Conservation (phyloP, 2,888 invertebrate species). For the Tipula unca region DNA sequence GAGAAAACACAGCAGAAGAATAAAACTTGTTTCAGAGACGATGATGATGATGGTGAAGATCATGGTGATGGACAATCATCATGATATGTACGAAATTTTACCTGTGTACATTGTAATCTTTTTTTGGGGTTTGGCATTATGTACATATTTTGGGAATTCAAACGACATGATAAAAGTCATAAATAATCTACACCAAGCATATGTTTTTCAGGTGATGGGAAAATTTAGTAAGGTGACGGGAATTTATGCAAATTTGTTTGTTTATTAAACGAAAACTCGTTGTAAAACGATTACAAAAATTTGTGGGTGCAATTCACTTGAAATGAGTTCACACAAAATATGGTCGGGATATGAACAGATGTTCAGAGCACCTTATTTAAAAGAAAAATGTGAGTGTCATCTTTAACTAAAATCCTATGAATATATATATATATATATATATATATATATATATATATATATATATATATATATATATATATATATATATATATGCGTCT, state of each 20-base stretch:
- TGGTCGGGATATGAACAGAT: not conserved
- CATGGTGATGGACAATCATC: not conserved
- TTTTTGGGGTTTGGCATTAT: not conserved
- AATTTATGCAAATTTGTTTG: not conserved
- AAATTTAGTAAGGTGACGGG: not conserved
- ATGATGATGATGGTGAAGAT: not conserved
- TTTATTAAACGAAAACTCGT: not conserved
- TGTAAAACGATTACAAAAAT: not conserved
- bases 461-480: too few relatives aligned
- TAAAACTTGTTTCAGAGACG: not conserved
- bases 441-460: too few relatives aligned
- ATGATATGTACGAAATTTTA: not conserved
- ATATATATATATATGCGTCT: too few relatives aligned
- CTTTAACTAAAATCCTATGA: not conserved
- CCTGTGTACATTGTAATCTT: not conserved
- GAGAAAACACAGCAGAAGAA: not conserved
- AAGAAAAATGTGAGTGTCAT: not conserved
- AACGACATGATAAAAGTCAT: not conserved
- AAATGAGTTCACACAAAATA: not conserved
- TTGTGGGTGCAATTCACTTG: not conserved
- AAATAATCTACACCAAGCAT: not conserved
- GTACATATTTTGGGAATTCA: not conserved
- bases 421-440: too few relatives aligned
- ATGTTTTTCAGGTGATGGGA: not conserved
- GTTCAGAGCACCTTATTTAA: not conserved